A percentile compares a stretch with the other conserved stretches of the same genome.
phyloP scores from a whole-genome alignment of 2,888 invertebrate genomes.

The Uloborus plumipes region DNA sequence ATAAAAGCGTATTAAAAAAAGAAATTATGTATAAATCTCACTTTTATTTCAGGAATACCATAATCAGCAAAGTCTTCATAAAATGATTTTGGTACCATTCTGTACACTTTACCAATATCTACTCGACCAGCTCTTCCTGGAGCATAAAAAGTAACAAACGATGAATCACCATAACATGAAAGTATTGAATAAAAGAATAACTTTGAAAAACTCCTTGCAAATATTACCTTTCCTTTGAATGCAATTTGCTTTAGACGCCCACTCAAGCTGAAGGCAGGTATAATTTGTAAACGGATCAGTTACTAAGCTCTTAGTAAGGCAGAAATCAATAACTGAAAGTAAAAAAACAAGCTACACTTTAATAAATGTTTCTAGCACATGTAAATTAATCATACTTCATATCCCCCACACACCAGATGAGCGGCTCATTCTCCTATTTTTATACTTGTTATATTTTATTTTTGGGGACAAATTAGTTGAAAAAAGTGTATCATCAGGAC shows the following conservation, averaged over 20 bases:
- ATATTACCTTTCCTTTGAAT: constrained; percentile 79
- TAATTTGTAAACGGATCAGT: constrained; percentile 84
- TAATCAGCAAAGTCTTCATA: constrained; percentile 73
- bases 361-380: no score
- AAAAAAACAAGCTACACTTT: constrained; percentile 29
- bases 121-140: constrained; percentile 90
- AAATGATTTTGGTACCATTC: constrained; percentile 80
- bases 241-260: constrained; percentile 92
- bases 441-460: no score
- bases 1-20: no score
- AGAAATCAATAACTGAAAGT: constrained; percentile 89
- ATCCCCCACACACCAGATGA: no score
- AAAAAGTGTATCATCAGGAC: no score
- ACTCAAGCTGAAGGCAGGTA: constrained; percentile 81
- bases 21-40: constrained; percentile 45
- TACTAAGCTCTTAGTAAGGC: constrained; percentile 86
- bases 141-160: background rate
- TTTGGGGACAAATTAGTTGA: no score
- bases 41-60: constrained; percentile 73
- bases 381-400: no score
- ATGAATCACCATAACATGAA: background rate
- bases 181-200: no score
- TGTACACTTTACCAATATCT: constrained; percentile 84
- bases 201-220: no score
- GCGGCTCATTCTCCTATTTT: no score